Evolutionary conservation across 2,797 vertebrate genomes (phyloP).

Genomic region (Acipenser ruthenus): DNA sequence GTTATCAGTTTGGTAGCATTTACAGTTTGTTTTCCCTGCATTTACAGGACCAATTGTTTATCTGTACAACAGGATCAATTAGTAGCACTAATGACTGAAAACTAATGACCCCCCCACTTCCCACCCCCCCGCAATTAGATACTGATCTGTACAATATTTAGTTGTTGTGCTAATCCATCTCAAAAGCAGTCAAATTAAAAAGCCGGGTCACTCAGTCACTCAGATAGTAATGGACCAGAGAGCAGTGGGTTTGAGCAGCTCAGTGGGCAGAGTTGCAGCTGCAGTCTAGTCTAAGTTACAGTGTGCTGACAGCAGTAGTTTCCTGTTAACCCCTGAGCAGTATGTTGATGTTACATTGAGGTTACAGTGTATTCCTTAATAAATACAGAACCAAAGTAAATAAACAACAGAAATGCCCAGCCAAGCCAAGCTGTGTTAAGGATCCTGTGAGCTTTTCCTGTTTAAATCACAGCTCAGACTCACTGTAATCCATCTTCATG

Average conservation of each 20-base stretch:
- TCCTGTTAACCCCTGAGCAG: conserved; percentile 15
- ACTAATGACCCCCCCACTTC: no score
- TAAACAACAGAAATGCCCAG: conserved; percentile 17
- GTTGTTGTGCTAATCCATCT: no score
- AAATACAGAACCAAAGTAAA: conserved; percentile 20
- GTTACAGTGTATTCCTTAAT: conserved; percentile 14
- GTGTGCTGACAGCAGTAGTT: conserved; percentile 22
- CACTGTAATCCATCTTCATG: conserved; percentile 20
- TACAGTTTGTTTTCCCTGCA: no score
- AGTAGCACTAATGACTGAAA: no score
- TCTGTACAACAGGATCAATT: no score
- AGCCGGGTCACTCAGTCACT: no score
- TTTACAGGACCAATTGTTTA: no score
- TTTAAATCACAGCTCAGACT: conserved; percentile 26
- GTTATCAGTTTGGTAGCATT: no score
- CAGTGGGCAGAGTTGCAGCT: conserved; percentile 12
- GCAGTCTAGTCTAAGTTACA: conserved; percentile 11
- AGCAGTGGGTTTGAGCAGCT: conserved; percentile 17
- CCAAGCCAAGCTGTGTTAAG: conserved; percentile 21
- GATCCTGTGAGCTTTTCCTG: conserved; percentile 20
- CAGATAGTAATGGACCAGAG: background rate
- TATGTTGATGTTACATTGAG: conserved; percentile 21
- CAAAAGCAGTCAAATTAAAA: no score
- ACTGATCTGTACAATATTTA: no score
- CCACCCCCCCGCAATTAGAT: no score